Percentiles rank a stretch among this genome's conserved stretches.
These are phyloP conservation scores for Masticophis lateralis DNA, from an alignment of 2,797 vertebrate genomes.

Conservation along the genomic window DNA sequence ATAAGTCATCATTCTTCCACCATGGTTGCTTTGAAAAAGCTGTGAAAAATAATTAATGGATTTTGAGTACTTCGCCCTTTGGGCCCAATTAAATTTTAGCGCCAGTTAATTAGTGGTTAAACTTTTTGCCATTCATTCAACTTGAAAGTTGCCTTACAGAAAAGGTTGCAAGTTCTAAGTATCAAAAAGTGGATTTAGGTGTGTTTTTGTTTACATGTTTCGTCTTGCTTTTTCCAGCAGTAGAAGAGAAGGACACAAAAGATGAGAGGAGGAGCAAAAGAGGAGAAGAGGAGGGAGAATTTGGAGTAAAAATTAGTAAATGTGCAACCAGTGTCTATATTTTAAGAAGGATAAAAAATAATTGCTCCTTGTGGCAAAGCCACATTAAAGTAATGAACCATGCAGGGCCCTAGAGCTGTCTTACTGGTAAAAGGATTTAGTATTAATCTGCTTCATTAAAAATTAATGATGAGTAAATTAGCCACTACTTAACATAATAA, in stretches of 20 bases:
- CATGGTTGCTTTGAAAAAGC: slow-evolving; percentile 40
- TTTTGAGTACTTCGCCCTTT: slow-evolving; percentile 70
- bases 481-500: slow-evolving; percentile 58
- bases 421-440: slow-evolving; percentile 55
- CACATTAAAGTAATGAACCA: slow-evolving; percentile 57
- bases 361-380: slow-evolving; percentile 44
- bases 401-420: slow-evolving; percentile 45
- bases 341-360: slow-evolving; percentile 54
- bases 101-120: slow-evolving; percentile 70
- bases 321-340: slow-evolving; percentile 45
- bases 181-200: slow-evolving; percentile 42
- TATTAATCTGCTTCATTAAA: slow-evolving; percentile 70
- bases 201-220: neutral
- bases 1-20: slow-evolving; percentile 36
- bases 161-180: slow-evolving; percentile 44
- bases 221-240: neutral
- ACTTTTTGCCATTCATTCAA: slow-evolving; percentile 65
- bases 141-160: slow-evolving; percentile 54
- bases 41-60: slow-evolving; percentile 69
- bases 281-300: slow-evolving; percentile 7
- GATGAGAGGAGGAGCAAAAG: slow-evolving; percentile 42
- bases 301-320: slow-evolving; percentile 57
- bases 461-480: slow-evolving; percentile 70
- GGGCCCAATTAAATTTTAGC: slow-evolving; percentile 75
- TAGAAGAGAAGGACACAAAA: neutral